A percentile compares a stretch with the other conserved stretches of the same genome.
Evolutionary conservation across 2,113 vertebrate genomes (phyloP).

Genomic region (Planiliza haematocheilus): DNA sequence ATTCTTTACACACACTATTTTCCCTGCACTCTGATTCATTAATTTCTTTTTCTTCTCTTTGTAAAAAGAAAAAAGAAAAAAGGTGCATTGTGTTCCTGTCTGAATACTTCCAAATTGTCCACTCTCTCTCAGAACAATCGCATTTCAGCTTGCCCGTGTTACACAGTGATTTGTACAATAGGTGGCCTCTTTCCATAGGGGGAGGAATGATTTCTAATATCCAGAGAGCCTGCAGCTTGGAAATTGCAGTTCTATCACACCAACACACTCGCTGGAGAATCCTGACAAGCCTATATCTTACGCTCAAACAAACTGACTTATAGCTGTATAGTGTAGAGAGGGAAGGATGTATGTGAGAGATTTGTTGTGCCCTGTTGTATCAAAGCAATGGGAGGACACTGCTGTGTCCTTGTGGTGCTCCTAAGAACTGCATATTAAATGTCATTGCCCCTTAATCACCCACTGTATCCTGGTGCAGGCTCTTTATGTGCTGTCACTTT

Average conservation of each 20-base stretch:
- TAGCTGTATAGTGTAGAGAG: slow-evolving; percentile 24
- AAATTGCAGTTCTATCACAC: slow-evolving; percentile 66
- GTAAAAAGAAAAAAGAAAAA: slow-evolving; percentile 24
- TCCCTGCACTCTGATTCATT: slow-evolving; percentile 30
- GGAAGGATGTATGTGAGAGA: slow-evolving; percentile 44
- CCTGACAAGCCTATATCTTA: slow-evolving; percentile 63
- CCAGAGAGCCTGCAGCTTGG: slow-evolving; percentile 30
- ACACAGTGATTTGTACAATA: slow-evolving; percentile 43
- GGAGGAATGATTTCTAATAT: slow-evolving; percentile 58
- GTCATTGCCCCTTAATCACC: slow-evolving; percentile 48
- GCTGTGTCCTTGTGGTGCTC: slow-evolving; percentile 54
- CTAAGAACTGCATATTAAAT: slow-evolving; percentile 53
- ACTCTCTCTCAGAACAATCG: slow-evolving; percentile 31
- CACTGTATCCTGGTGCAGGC: slow-evolving; percentile 28
- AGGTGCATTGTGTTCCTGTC: slow-evolving; percentile 2
- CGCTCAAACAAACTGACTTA: slow-evolving; percentile 48
- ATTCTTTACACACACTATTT: slow-evolving; percentile 38
- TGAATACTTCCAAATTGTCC: slow-evolving; percentile 38
- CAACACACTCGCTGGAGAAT: slow-evolving; percentile 38
- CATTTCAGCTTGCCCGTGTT: slow-evolving; percentile 23
- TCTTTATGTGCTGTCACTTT: slow-evolving; percentile 54
- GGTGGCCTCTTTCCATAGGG: slow-evolving; percentile 44
- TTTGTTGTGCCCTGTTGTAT: slow-evolving; percentile 45
- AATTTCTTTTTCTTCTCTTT: slow-evolving; percentile 4
- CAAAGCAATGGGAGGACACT: slow-evolving; percentile 38